Conservation (phyloP, 2,888 invertebrate genomes). For the Anagyrus pseudococci region DNA sequence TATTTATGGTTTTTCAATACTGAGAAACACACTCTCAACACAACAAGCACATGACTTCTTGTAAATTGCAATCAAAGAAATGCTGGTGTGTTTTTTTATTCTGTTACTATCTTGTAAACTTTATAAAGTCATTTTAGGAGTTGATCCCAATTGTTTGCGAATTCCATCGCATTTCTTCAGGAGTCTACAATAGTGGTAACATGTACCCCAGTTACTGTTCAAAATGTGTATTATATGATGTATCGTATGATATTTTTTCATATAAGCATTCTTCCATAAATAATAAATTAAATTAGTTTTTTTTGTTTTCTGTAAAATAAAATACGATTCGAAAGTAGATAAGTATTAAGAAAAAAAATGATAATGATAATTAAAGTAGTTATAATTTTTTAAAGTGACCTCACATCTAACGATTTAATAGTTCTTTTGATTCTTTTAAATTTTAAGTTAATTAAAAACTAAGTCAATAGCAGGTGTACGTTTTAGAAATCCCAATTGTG, state of each 20-base stretch:
- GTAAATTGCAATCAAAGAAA: too few species aligned
- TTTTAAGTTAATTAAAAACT: not conserved
- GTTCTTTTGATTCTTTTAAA: slow-evolving; percentile 22
- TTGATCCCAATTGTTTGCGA: slow-evolving; percentile 21
- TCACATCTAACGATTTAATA: slow-evolving; percentile 29
- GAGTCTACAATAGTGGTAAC: slow-evolving; percentile 30
- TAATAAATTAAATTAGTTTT: too few species aligned
- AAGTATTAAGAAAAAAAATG: not conserved
- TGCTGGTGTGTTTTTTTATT: too few species aligned
- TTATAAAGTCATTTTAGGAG: slow-evolving; percentile 34
- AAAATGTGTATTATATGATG: slow-evolving; percentile 11
- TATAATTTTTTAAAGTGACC: slow-evolving; percentile 28
- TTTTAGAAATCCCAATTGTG: slow-evolving; percentile 35
- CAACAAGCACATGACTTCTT: too few species aligned
- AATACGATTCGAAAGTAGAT: not conserved
- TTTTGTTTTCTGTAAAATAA: too few species aligned
- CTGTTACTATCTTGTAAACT: slow-evolving; percentile 26
- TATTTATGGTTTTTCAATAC: too few species aligned
- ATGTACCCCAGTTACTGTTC: slow-evolving; percentile 25
- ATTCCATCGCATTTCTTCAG: slow-evolving; percentile 20
- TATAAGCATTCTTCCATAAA: too few species aligned
- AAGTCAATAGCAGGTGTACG: slow-evolving; percentile 15
- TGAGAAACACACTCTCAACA: too few species aligned
- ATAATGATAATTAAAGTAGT: not conserved
- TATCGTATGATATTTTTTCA: not conserved